Percentiles rank a stretch among this genome's conserved stretches.
Evolutionary conservation across 2,888 invertebrate genomes (phyloP).

Genomic region (Drosophila lacicola): DNA sequence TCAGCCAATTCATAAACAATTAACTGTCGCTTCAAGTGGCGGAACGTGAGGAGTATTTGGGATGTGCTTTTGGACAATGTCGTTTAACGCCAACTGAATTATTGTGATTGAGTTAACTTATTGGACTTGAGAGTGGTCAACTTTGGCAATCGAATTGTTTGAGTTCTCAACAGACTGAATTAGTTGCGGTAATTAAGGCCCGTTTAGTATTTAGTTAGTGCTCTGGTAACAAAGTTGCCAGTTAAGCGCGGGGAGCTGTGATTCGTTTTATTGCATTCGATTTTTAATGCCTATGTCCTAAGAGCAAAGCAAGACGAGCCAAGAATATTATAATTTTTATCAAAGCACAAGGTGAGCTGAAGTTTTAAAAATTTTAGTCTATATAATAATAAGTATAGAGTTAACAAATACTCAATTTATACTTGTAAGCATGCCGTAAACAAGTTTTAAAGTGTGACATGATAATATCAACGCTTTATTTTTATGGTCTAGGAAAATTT

Average conservation of each 20-base stretch:
- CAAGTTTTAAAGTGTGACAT: too few relatives aligned
- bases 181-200: slow-evolving; percentile 28
- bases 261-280: slow-evolving; percentile 24
- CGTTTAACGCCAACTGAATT: slow-evolving; percentile 50
- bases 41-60: slow-evolving; percentile 40
- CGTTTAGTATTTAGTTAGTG: slow-evolving; percentile 22
- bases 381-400: too few relatives aligned
- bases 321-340: slow-evolving; percentile 1
- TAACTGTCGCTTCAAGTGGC: slow-evolving; percentile 57
- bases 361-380: neutral
- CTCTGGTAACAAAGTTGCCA: slow-evolving; percentile 31
- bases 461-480: too few relatives aligned
- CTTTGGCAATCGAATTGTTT: slow-evolving; percentile 52
- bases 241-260: slow-evolving; percentile 29
- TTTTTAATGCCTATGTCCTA: slow-evolving; percentile 20
- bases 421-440: too few relatives aligned
- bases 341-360: slow-evolving; percentile 31
- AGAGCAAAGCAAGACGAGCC: neutral
- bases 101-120: slow-evolving; percentile 73
- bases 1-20: slow-evolving; percentile 72
- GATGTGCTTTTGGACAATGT: slow-evolving; percentile 15
- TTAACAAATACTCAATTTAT: too few relatives aligned
- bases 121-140: slow-evolving; percentile 35
- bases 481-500: too few relatives aligned
- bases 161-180: slow-evolving; percentile 30